Conservation (phyloP, 2,113 vertebrate genomes). For the Cyprinodon variegatus region DNA sequence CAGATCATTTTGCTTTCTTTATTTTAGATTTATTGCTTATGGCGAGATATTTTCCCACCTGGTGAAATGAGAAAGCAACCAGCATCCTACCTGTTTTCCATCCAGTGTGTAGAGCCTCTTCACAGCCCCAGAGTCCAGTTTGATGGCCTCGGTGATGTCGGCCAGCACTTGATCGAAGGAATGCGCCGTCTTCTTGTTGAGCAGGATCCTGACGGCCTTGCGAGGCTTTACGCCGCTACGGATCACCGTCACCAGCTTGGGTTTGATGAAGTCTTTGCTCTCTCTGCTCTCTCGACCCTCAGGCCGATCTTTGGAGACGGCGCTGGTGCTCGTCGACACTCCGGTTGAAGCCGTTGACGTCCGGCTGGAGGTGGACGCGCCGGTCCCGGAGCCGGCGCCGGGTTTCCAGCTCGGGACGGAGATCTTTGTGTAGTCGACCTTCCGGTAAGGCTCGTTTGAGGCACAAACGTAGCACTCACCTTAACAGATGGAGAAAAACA, state of each 20-base stretch:
- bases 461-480: conserved; percentile 73
- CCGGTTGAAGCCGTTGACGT: conserved; percentile 27
- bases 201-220: conserved; percentile 71
- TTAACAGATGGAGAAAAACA: conserved; percentile 12
- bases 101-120: conserved; percentile 75
- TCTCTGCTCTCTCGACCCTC: conserved; percentile 56
- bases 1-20: no score
- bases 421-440: conserved; percentile 74
- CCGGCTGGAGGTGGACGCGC: background rate
- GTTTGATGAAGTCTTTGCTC: conserved; percentile 75
- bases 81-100: conserved; percentile 65
- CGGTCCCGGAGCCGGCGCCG: conserved; percentile 30
- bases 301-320: conserved; percentile 17
- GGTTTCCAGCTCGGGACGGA: conserved; percentile 71
- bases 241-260: conserved; percentile 77
- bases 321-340: conserved; percentile 2
- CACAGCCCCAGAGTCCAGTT: conserved; percentile 72
- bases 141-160: conserved; percentile 75
- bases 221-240: conserved; percentile 74
- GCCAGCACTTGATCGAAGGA: conserved; percentile 71
- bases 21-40: background rate
- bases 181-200: conserved; percentile 76
- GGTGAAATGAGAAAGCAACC: background rate
- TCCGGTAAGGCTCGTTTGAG: conserved; percentile 70
- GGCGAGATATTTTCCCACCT: background rate